These are phyloP conservation scores for Caenorhabditis sulstoni DNA, from an alignment of 2,888 invertebrate genomes.

Conservation along the genomic window DNA sequence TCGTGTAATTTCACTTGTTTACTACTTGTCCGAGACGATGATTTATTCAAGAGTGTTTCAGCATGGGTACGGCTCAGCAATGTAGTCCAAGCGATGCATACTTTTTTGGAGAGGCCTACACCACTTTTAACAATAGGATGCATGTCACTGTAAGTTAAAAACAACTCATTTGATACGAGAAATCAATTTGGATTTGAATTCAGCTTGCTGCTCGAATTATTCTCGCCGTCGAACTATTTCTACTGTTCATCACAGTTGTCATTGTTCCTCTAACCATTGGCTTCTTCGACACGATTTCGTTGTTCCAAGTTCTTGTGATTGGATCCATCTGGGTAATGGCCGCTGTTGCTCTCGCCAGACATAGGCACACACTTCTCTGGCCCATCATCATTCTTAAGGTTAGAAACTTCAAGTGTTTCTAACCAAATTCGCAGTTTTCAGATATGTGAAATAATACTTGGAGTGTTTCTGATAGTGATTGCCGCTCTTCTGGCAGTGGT, in stretches of 20 bases:
- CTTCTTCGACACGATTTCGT: constrained; percentile 63
- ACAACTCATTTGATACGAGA: constrained; percentile 3
- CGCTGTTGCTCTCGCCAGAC: constrained; percentile 47
- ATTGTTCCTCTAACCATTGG: constrained; percentile 64
- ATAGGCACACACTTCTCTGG: constrained; percentile 61
- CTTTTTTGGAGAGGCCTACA: constrained; percentile 62
- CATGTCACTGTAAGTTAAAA: constrained; percentile 62
- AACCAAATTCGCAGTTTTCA: too few relatives aligned
- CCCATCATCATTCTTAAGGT: constrained; percentile 66
- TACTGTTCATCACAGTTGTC: constrained; percentile 62
- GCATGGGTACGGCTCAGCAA: constrained; percentile 64
- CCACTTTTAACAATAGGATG: constrained; percentile 56
- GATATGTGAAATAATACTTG: constrained; percentile 63
- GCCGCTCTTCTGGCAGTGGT: constrained; percentile 60
- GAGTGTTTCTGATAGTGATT: constrained; percentile 63
- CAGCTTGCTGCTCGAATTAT: constrained; percentile 62
- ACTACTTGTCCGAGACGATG: constrained; percentile 31
- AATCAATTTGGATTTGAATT: constrained; percentile 20
- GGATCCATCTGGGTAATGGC: constrained; percentile 64
- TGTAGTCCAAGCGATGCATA: constrained; percentile 58
- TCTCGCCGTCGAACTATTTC: constrained; percentile 54
- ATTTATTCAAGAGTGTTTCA: constrained; percentile 52
- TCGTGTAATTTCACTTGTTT: constrained; percentile 56
- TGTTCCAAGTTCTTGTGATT: constrained; percentile 59
- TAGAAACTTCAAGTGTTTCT: background rate